phyloP scores from a whole-genome alignment of 2,888 invertebrate species.

The Drosophila subsilvestris region DNA sequence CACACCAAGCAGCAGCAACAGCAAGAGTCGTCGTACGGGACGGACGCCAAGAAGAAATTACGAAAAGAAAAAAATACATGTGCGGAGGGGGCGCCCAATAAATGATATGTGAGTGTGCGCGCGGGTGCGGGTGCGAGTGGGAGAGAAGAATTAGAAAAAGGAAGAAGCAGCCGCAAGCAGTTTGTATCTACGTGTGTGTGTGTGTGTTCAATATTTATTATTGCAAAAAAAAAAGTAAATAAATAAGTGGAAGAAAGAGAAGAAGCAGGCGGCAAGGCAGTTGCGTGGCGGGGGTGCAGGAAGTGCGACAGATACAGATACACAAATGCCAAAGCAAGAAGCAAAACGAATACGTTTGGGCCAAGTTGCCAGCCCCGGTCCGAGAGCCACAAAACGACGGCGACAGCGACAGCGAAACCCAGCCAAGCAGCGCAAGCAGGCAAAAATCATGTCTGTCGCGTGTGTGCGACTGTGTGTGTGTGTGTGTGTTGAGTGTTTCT shows the following conservation, averaged over 20 bases:
- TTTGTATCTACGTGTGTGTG: slow-evolving; percentile 33
- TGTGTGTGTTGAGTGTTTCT: slow-evolving; percentile 40
- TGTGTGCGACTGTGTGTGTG: slow-evolving; percentile 29
- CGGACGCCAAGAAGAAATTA: slow-evolving; percentile 1
- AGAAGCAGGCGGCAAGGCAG: slow-evolving; percentile 27
- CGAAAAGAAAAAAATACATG: slow-evolving; percentile 11
- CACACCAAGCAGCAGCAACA: slow-evolving; percentile 16
- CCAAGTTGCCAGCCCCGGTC: slow-evolving; percentile 44
- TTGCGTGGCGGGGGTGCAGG: slow-evolving; percentile 46
- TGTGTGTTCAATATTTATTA: slow-evolving; percentile 61
- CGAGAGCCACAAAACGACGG: slow-evolving; percentile 46
- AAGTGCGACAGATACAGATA: slow-evolving; percentile 75
- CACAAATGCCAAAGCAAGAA: slow-evolving; percentile 59
- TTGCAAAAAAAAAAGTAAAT: slow-evolving; percentile 55
- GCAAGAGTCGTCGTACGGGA: slow-evolving; percentile 12
- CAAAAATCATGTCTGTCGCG: slow-evolving; percentile 11
- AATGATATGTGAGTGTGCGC: slow-evolving; percentile 18
- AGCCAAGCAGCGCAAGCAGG: slow-evolving; percentile 57
- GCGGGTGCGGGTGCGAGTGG: slow-evolving; percentile 25
- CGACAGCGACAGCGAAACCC: slow-evolving; percentile 45
- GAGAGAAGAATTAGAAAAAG: not conserved
- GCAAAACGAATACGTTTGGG: slow-evolving; percentile 67
- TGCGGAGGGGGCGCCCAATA: slow-evolving; percentile 4
- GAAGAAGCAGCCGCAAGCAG: slow-evolving; percentile 29
- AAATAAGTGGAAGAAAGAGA: slow-evolving; percentile 37